These are phyloP conservation scores for Rhopalosiphum maidis DNA, from an alignment of 1,140 invertebrate genomes.

Conservation along the genomic window DNA sequence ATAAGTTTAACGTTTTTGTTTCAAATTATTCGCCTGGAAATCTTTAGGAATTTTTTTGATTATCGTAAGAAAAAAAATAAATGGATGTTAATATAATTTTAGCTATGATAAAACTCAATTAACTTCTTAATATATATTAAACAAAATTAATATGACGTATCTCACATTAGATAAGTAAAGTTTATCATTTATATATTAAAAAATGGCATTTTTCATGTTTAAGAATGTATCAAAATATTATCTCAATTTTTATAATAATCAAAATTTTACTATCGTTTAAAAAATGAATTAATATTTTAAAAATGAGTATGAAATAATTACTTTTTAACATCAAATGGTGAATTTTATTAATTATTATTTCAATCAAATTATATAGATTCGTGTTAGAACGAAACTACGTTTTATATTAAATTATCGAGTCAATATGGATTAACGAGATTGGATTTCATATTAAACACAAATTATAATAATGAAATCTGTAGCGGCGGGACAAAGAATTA, in stretches of 20 bases:
- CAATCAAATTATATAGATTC: not conserved
- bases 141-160: not conserved
- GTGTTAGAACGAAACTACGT: not conserved
- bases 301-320: not conserved
- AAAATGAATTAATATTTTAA: not conserved
- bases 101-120: not conserved
- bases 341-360: not conserved
- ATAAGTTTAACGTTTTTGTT: not conserved
- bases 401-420: not conserved
- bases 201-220: not conserved
- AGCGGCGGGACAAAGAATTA: not conserved
- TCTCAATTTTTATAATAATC: not conserved
- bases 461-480: not conserved
- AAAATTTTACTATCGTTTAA: not conserved
- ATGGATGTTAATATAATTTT: not conserved
- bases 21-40: not conserved
- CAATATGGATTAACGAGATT: not conserved
- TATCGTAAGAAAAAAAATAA: not conserved
- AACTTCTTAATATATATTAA: not conserved
- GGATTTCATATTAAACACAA: not conserved
- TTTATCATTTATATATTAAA: not conserved
- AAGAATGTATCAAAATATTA: not conserved
- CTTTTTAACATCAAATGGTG: not conserved
- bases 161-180: not conserved
- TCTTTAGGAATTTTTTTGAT: not conserved